phyloP scores from a whole-genome alignment of 64 coral and sea anemone genomes.

The Catalaphyllia jardinei region DNA sequence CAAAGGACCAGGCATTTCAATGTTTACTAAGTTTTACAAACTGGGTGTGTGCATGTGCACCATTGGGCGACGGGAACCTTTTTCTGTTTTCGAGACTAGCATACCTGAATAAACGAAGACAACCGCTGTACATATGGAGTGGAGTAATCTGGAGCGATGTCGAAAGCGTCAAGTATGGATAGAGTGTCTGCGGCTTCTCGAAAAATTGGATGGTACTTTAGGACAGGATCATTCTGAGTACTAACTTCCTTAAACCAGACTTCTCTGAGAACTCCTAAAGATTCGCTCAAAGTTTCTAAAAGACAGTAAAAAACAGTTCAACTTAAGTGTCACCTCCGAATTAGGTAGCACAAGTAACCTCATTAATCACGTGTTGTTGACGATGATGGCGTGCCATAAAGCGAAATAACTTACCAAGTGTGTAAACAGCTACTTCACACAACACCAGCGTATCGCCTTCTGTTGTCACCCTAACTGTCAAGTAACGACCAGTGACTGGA shows the following conservation, averaged over 20 bases:
- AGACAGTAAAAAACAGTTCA: background rate
- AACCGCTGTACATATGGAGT: constrained; percentile 9
- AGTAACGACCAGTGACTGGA: constrained; percentile 4
- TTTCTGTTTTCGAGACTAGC: background rate
- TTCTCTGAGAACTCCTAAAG: background rate
- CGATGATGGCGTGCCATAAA: too few relatives aligned
- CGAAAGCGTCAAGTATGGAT: background rate
- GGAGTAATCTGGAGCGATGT: background rate
- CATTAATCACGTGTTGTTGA: too few relatives aligned
- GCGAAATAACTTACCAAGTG: background rate
- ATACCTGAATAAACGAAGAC: constrained; percentile 12
- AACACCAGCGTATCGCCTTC: background rate
- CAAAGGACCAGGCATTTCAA: background rate
- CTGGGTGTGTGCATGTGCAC: too few relatives aligned
- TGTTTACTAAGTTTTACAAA: background rate
- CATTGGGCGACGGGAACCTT: too few relatives aligned
- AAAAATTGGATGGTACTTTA: constrained; percentile 6
- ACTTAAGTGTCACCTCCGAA: too few relatives aligned
- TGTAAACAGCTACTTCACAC: background rate
- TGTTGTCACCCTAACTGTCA: background rate
- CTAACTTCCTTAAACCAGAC: background rate
- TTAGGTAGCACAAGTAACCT: too few relatives aligned
- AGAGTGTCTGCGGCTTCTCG: background rate
- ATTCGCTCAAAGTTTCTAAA: background rate
- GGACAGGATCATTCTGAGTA: background rate